Evolutionary conservation across 92 coral and sea anemone genomes (phyloP).

Genomic region (Micromussa lordhowensis): DNA sequence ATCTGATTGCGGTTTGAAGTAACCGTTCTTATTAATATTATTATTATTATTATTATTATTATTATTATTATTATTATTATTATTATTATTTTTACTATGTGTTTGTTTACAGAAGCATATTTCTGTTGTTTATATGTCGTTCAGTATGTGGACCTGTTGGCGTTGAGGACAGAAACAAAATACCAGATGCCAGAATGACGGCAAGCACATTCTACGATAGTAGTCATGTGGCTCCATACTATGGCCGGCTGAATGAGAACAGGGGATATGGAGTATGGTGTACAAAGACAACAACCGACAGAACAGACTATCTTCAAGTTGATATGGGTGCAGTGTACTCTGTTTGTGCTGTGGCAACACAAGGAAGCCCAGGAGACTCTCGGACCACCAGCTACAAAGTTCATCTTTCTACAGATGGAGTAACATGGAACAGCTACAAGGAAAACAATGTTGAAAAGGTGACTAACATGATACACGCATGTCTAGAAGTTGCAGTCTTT

Average conservation of each 20-base stretch:
- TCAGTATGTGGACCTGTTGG: background rate
- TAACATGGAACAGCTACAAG: background rate
- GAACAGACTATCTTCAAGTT: slow-evolving; percentile 18
- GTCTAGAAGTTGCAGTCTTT: background rate
- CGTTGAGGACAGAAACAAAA: background rate
- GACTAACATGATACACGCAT: no score
- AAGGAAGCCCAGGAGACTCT: background rate
- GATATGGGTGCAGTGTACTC: background rate
- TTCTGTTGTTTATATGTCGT: no score
- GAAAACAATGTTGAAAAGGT: background rate
- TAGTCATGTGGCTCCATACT: background rate
- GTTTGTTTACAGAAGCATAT: no score
- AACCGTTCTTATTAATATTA: no score
- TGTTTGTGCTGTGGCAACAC: slow-evolving; percentile 16
- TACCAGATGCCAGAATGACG: slow-evolving; percentile 10
- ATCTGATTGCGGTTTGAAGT: no score
- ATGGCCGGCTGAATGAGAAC: background rate
- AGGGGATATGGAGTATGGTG: background rate
- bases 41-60: no score
- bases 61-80: no score
- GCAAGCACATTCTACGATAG: background rate
- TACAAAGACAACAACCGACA: background rate
- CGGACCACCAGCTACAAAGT: background rate
- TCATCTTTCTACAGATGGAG: background rate
- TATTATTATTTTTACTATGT: no score